Evolutionary conservation across 2,888 invertebrate species (phyloP).

Genomic region (Drosophila recens): DNA sequence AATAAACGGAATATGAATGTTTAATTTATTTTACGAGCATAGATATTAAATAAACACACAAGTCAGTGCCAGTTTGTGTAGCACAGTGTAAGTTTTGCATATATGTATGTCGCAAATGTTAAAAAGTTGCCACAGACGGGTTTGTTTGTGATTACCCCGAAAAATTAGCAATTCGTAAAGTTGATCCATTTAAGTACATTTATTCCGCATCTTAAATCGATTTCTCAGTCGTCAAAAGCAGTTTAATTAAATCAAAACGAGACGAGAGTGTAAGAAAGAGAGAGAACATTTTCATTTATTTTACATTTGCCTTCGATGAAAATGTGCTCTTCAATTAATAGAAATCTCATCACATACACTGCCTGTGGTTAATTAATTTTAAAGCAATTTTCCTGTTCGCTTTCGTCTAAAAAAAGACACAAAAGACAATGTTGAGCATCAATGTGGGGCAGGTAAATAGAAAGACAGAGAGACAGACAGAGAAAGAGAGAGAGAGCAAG

Average conservation of each 20-base stretch:
- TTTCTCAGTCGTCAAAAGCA: slow-evolving; percentile 16
- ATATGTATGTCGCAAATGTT: slow-evolving; percentile 27
- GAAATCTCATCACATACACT: slow-evolving; percentile 47
- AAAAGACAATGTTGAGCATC: slow-evolving; percentile 18
- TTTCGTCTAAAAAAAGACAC: slow-evolving; percentile 20
- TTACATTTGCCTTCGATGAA: slow-evolving; percentile 4
- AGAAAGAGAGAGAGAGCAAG: slow-evolving; percentile 3
- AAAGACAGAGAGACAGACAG: background rate
- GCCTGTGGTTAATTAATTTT: slow-evolving; percentile 54
- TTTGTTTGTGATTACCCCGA: slow-evolving; percentile 34
- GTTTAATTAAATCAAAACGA: slow-evolving; percentile 61
- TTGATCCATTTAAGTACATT: slow-evolving; percentile 20
- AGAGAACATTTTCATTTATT: slow-evolving; percentile 27
- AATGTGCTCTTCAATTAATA: slow-evolving; percentile 38
- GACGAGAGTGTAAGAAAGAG: background rate
- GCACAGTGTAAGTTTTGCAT: slow-evolving; percentile 37
- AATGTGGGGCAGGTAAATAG: slow-evolving; percentile 27
- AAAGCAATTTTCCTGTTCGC: slow-evolving; percentile 27
- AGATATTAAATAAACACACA: slow-evolving; percentile 78
- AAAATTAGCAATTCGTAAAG: slow-evolving; percentile 61
- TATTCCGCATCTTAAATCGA: slow-evolving; percentile 6
- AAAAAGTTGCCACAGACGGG: slow-evolving; percentile 28
- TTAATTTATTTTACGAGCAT: slow-evolving; percentile 77
- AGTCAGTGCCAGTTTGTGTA: slow-evolving; percentile 20
- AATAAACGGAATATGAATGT: slow-evolving; percentile 80